Base-by-base conservation (phyloP, 1,140 invertebrate genomes). In the Solen grandis region DNA sequence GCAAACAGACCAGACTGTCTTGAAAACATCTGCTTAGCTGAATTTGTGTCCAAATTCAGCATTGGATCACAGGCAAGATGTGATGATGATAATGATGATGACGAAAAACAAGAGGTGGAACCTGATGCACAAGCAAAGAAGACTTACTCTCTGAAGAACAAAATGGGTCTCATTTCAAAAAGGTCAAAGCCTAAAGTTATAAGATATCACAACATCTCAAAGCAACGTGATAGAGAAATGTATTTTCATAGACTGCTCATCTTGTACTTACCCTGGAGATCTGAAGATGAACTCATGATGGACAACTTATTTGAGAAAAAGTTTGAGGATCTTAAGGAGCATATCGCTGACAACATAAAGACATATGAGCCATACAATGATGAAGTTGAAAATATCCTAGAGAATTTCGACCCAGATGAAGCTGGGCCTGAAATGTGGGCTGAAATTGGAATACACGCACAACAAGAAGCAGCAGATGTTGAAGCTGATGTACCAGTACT, bases 381-480 rank as follows among this genome's bases (percentile, higher is more conserved):
- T 63, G 66, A 69, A 33, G 66, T 69, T 59, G 75, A 68, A 41
- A 57, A 69, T 35, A 60, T 57, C 25, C 46, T 79, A 14, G 38
- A 70, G 33, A 14, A 70, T 63, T 80, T 72, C 63, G 77, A 72
- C 27, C 77, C 77, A 33, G 68, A 63, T 63, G 57, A 70, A 63
- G 57, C 54, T 41, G 63, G 36, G 41, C 76, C 63, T 50, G 60
- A 66, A 66, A 68, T 78, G n/a, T 68, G 63, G 76, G 36, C 54
- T 72, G 77, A 80, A 62, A 80, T 80, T 38, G 66, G 50, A 70
- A 68, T 68, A 35, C 77, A 80, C 70, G 59, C 68, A 22, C 55
- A 72, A 35, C 77, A 80, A 63, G 77, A 80, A 72, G 5, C 19
- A 70, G 55, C 27, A 19, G 66, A 80, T 52, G 46, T 14, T 13